phyloP scores from a whole-genome alignment of 37 sponge, comb jelly and placozoan species.

The Beroe ovata region DNA sequence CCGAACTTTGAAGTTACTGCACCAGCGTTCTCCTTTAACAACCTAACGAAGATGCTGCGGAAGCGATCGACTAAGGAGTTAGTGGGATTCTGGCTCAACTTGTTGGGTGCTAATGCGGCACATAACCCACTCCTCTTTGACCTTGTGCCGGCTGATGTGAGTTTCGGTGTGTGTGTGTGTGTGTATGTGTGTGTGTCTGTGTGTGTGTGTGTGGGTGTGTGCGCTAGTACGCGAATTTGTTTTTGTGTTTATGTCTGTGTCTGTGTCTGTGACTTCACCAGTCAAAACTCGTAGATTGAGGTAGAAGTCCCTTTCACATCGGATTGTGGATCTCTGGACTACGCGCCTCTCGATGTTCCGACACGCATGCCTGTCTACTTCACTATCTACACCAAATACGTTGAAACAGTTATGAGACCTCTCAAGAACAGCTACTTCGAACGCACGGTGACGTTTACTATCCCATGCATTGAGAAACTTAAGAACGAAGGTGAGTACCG shows the following conservation, averaged over 20 bases:
- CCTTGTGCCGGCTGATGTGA: slow-evolving; percentile 24
- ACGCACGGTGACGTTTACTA: neutral
- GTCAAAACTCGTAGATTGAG: neutral
- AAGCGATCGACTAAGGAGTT: neutral
- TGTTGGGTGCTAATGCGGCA: neutral
- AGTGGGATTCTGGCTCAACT: neutral
- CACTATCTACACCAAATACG: slow-evolving; percentile 19
- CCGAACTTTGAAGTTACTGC: neutral
- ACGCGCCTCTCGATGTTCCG: neutral
- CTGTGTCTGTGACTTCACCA: too few species aligned
- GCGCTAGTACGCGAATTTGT: too few species aligned
- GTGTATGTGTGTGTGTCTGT: too few species aligned
- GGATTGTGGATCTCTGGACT: neutral
- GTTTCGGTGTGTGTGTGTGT: too few species aligned
- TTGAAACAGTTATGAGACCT: neutral
- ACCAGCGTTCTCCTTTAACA: slow-evolving; percentile 6
- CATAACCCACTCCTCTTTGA: neutral
- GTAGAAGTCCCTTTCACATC: slow-evolving; percentile 29
- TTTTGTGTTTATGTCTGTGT: too few species aligned
- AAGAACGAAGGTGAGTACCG: neutral
- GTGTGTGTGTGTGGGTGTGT: too few species aligned
- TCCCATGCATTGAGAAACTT: neutral
- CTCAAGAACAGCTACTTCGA: neutral
- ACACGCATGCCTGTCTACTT: slow-evolving; percentile 13
- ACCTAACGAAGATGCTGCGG: neutral